Base-by-base conservation (phyloP, 2,113 vertebrate species). In the Panthera tigris region DNA sequence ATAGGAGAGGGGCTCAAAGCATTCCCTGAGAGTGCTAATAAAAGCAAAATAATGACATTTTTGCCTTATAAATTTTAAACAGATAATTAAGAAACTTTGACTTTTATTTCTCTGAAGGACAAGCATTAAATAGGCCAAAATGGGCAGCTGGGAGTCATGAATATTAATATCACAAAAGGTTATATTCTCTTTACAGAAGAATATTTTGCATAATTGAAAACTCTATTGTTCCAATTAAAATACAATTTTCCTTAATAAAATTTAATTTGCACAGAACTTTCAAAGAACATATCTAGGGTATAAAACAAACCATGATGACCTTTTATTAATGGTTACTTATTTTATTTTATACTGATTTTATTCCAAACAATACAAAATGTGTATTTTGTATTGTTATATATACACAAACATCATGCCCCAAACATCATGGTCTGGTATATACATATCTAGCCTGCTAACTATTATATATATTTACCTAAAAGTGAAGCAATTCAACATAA, bases 41-140 rank as follows among this genome's bases (percentile, higher is more conserved):
- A 96, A 92, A 69, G 90, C 63, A 41, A 95, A 94, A 87, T 76
- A 52, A 94, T 94, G 79, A 55, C 41, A 69, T 79, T 76, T 73
- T 66, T 83, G 36, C 81, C 82, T 81, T 25, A 74, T 80, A 83
- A 85, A 50, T 68, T 93, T 74, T 94, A 94, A 71, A 52, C 27
- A 79, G 82, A 61, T 96, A 81, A 91, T 88, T 95, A 95, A 92
- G 84, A 92, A 92, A 3, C 31, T 86, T 92, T 78, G 69, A 88
- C 93, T 91, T 95, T 78, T 92, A 65, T 94, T 83, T 95, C 95
- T 97, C 86, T 39, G 23, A 95, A 97, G 78, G 80, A 52, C 52
- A 74, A 74, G 66, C 68, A 80, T 84, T 94, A 97, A 96, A 63
- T 97, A 92, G 96, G 76, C 52, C 88, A 97, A 92, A 96, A 82